A percentile compares a stretch with the other conserved stretches of the same genome.
Conservation (phyloP, 2,888 invertebrate genomes). For the Polietes domitor region DNA sequence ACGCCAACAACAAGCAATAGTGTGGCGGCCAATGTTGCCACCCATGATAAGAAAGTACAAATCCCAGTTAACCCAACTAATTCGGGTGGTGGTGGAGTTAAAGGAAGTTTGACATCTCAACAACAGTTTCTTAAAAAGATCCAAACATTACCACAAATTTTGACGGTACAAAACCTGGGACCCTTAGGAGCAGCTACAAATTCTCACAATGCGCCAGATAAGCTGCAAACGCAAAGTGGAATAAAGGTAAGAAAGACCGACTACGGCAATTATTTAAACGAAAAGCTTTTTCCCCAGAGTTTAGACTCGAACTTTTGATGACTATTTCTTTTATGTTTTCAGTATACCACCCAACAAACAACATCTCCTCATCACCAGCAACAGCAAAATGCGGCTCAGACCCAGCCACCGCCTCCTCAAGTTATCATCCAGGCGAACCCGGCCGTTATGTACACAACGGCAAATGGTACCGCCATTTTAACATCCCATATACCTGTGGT, state of each 20-base stretch:
- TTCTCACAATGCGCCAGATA: neutral
- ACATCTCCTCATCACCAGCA: slow-evolving; percentile 42
- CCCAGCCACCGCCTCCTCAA: slow-evolving; percentile 67
- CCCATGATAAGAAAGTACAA: slow-evolving; percentile 66
- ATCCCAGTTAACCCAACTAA: slow-evolving; percentile 46
- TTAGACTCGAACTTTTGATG: neutral
- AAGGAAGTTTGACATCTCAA: slow-evolving; percentile 50
- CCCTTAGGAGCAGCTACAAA: slow-evolving; percentile 32
- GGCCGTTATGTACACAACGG: slow-evolving; percentile 83
- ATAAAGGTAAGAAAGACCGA: too few species aligned
- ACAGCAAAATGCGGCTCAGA: slow-evolving; percentile 19
- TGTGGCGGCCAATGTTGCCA: neutral
- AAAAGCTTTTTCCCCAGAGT: too few species aligned
- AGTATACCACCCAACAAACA: slow-evolving; percentile 58
- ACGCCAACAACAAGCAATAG: slow-evolving; percentile 33
- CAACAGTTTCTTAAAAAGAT: slow-evolving; percentile 73
- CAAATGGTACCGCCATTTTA: slow-evolving; percentile 85
- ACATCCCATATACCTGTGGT: slow-evolving; percentile 88
- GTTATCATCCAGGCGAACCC: slow-evolving; percentile 87
- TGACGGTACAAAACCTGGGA: slow-evolving; percentile 74
- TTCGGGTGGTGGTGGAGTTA: neutral
- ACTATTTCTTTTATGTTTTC: slow-evolving; percentile 23
- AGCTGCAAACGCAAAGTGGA: neutral
- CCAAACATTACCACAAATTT: slow-evolving; percentile 73
- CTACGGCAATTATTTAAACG: too few species aligned